Percentiles rank a stretch among this genome's conserved stretches.
phyloP scores from a whole-genome alignment of 2,113 vertebrate species.

The Archilochus colubris region DNA sequence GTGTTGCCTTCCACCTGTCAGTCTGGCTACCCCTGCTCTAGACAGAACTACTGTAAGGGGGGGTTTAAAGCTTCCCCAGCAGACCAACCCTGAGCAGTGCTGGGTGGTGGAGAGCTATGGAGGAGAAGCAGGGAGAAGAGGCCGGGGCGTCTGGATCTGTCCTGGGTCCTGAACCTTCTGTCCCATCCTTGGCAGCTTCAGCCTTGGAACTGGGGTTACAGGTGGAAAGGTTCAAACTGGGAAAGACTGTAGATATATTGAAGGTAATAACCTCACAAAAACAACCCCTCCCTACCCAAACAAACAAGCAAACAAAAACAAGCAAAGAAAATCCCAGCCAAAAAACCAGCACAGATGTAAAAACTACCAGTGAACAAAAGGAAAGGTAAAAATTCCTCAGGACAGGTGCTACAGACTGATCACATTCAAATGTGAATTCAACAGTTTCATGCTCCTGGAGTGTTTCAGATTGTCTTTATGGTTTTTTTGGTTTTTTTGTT shows the following conservation, averaged over 20 bases:
- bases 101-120: fast-evolving
- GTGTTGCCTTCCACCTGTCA: neutral
- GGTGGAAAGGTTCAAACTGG: neutral
- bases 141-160: neutral
- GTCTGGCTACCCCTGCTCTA: neutral
- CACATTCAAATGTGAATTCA: neutral
- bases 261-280: neutral
- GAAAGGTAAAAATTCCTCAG: neutral
- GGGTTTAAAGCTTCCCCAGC: neutral
- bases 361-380: neutral
- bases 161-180: slow-evolving; percentile 31
- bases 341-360: neutral
- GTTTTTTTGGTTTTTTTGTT: neutral
- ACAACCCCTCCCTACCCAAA: neutral
- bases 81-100: neutral
- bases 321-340: no score
- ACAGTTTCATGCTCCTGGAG: neutral
- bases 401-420: neutral
- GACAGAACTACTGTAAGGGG: neutral
- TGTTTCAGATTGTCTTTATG: neutral
- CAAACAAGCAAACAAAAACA: neutral
- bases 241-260: neutral
- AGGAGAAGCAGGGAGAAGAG: fast-evolving
- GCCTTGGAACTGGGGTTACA: neutral
- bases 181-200: fast-evolving